phyloP scores from a whole-genome alignment of 2,797 vertebrate genomes.

The Betta splendens region DNA sequence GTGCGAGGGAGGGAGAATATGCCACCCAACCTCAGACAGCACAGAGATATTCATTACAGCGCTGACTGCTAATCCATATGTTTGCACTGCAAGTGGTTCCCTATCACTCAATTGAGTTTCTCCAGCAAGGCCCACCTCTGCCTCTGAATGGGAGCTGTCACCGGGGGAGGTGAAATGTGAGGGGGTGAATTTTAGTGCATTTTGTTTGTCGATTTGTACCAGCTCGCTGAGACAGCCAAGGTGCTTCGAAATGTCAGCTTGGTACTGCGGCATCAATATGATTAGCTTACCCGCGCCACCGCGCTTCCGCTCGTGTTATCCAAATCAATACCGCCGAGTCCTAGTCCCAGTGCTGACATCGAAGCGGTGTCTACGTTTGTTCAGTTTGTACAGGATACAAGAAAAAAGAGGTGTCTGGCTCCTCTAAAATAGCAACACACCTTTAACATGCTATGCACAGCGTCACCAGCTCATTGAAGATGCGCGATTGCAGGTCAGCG shows the following conservation, averaged over 20 bases:
- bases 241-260: constrained; percentile 73
- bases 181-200: constrained; percentile 59
- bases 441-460: constrained; percentile 1
- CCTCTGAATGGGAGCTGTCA: constrained; percentile 63
- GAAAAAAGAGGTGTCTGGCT: neutral
- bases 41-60: constrained; percentile 70
- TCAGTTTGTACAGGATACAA: constrained; percentile 7
- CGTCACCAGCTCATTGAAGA: constrained; percentile 1
- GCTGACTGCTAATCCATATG: constrained; percentile 76
- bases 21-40: constrained; percentile 55
- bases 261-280: constrained; percentile 61
- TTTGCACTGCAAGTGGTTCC: constrained; percentile 66
- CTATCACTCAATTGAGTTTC: constrained; percentile 71
- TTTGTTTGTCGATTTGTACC: constrained; percentile 67
- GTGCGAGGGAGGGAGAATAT: constrained; percentile 33
- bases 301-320: constrained; percentile 48
- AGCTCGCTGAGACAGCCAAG: constrained; percentile 57
- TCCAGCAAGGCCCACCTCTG: constrained; percentile 44
- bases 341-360: constrained; percentile 33
- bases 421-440: neutral
- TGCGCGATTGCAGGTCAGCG: neutral
- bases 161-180: constrained; percentile 56
- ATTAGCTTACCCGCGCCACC: constrained; percentile 60
- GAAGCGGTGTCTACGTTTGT: constrained; percentile 18
- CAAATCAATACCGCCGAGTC: constrained; percentile 54